These are phyloP conservation scores for Hoplodrina ambigua DNA, from an alignment of 2,888 invertebrate species.

Conservation along the genomic window DNA sequence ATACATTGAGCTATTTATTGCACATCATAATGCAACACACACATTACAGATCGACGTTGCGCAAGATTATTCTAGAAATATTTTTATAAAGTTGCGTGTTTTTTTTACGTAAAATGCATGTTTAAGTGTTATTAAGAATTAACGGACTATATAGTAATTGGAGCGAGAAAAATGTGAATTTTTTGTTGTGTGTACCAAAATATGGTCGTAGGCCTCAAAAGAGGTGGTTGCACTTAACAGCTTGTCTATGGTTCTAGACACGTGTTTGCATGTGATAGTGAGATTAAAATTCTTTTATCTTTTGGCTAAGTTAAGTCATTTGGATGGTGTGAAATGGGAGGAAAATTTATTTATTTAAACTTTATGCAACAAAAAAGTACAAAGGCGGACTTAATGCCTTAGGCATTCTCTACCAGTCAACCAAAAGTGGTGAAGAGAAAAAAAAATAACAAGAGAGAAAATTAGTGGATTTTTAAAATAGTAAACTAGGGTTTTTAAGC, in stretches of 20 bases:
- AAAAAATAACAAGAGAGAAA: too few species aligned
- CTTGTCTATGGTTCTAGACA: constrained; percentile 9
- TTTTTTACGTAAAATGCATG: constrained; percentile 60
- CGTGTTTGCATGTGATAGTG: constrained; percentile 5
- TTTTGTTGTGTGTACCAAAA: constrained; percentile 36
- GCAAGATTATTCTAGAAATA: constrained; percentile 49
- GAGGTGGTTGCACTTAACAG: constrained; percentile 56
- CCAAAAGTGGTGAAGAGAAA: too few species aligned
- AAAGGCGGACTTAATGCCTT: too few species aligned
- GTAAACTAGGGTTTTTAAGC: too few species aligned
- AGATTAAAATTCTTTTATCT: too few species aligned
- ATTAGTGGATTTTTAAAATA: too few species aligned
- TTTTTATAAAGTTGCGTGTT: constrained; percentile 38
- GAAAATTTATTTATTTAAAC: too few species aligned
- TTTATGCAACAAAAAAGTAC: too few species aligned
- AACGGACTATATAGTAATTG: constrained; percentile 54
- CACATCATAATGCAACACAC: constrained; percentile 46
- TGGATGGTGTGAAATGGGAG: too few species aligned
- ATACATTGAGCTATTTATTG: constrained; percentile 50
- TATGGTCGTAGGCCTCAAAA: constrained; percentile 45
- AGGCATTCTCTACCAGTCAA: too few species aligned
- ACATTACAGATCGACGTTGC: constrained; percentile 42
- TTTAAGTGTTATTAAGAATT: constrained; percentile 57
- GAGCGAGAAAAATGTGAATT: constrained; percentile 58
- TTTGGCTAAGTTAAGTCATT: too few species aligned